phyloP scores from a whole-genome alignment of 2,888 invertebrate species.

The Colletes collaris region DNA sequence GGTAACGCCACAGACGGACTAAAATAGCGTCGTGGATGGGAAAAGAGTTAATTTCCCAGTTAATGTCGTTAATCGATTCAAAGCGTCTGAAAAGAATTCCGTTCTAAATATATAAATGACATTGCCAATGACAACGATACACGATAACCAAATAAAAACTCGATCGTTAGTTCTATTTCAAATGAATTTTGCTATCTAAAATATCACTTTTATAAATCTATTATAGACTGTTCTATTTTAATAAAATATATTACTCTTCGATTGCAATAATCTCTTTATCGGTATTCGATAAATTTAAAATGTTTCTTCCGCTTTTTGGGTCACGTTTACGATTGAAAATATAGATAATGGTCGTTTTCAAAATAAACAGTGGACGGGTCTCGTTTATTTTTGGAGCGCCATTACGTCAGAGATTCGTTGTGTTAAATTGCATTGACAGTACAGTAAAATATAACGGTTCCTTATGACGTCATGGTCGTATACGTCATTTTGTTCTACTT shows the following conservation, averaged over 20 bases:
- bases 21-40: slow-evolving; percentile 7
- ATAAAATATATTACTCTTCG: no score
- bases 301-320: no score
- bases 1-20: slow-evolving; percentile 13
- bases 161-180: not conserved
- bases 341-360: not conserved
- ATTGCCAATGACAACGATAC: no score
- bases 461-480: slow-evolving; percentile 36
- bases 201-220: no score
- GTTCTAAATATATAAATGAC: not conserved
- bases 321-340: not conserved
- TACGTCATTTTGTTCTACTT: slow-evolving; percentile 65
- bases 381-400: not conserved
- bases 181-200: not conserved
- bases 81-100: not conserved
- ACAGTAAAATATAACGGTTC: slow-evolving; percentile 53
- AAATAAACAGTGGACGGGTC: no score
- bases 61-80: not conserved
- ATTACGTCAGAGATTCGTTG: slow-evolving; percentile 32
- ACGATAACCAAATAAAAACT: no score
- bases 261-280: no score
- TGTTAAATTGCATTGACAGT: slow-evolving; percentile 34
- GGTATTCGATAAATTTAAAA: no score
- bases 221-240: no score
- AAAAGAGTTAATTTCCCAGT: not conserved